Percentiles rank a stretch among this genome's conserved stretches.
phyloP scores from a whole-genome alignment of 1,140 invertebrate genomes.

The Drosophila bocqueti region DNA sequence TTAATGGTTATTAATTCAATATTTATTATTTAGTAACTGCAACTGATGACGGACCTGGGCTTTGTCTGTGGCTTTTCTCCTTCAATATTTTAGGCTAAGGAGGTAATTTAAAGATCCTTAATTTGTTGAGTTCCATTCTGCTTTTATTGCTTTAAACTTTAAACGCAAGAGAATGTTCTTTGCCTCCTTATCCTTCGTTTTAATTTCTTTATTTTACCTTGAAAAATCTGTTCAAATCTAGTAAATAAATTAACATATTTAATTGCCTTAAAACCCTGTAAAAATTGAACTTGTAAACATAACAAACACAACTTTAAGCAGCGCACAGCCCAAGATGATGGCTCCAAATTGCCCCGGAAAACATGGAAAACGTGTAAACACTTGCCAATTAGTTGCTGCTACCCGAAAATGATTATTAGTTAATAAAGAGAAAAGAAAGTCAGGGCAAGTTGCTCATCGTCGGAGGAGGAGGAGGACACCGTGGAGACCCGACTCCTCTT shows the following conservation, averaged over 20 bases:
- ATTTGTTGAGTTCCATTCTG: fast-evolving
- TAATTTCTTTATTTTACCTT: too few species aligned
- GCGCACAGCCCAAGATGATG: background rate
- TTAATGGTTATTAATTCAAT: background rate
- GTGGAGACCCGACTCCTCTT: conserved; percentile 5
- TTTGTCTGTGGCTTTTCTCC: background rate
- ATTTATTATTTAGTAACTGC: fast-evolving
- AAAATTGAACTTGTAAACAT: background rate
- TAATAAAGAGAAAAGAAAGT: conserved; percentile 22
- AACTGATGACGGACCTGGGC: too few species aligned
- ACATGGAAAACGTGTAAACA: conserved; percentile 22
- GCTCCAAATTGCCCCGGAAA: conserved; percentile 1
- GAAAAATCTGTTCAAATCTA: too few species aligned
- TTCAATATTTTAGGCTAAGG: background rate
- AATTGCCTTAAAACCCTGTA: too few species aligned
- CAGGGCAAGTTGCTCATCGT: background rate
- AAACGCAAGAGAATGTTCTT: background rate
- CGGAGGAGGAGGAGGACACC: background rate
- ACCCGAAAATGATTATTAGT: conserved; percentile 23
- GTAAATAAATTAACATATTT: too few species aligned
- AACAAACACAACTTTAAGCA: background rate
- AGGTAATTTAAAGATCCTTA: background rate
- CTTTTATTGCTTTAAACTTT: background rate
- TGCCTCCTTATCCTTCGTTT: too few species aligned
- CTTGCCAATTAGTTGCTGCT: conserved; percentile 20